Conservation (phyloP, 2,113 vertebrate genomes). For the Plestiodon gilberti region DNA sequence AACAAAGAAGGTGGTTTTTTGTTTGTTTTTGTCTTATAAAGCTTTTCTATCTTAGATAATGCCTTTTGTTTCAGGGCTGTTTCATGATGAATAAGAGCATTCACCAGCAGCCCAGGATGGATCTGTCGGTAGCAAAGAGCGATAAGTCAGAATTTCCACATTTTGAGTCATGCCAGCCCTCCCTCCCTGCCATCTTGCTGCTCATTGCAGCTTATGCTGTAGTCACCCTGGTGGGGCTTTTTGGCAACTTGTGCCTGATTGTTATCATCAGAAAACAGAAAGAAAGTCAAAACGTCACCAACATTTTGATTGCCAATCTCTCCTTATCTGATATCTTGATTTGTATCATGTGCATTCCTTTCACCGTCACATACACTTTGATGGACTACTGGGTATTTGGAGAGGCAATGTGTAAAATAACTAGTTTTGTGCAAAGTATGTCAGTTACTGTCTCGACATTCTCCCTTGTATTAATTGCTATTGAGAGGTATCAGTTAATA, state of each 20-base stretch:
- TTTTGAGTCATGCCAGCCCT: slow-evolving; percentile 69
- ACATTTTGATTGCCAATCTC: slow-evolving; percentile 76
- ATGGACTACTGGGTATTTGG: slow-evolving; percentile 83
- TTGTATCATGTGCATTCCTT: slow-evolving; percentile 76
- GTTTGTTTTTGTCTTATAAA: background rate
- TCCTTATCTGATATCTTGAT: slow-evolving; percentile 78
- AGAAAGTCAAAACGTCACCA: slow-evolving; percentile 77
- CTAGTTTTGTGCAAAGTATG: slow-evolving; percentile 73
- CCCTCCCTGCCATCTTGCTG: slow-evolving; percentile 65
- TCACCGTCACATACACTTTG: slow-evolving; percentile 75
- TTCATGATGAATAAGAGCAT: slow-evolving; percentile 60
- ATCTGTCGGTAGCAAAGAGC: slow-evolving; percentile 49
- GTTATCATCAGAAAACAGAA: slow-evolving; percentile 73
- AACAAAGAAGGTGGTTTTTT: slow-evolving; percentile 10
- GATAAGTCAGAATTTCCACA: slow-evolving; percentile 65
- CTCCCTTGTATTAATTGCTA: slow-evolving; percentile 76
- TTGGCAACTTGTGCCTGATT: slow-evolving; percentile 77
- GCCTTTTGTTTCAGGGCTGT: slow-evolving; percentile 20
- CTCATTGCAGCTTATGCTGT: slow-evolving; percentile 69
- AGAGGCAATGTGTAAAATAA: slow-evolving; percentile 76
- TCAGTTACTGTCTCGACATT: slow-evolving; percentile 78
- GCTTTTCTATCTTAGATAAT: slow-evolving; percentile 3
- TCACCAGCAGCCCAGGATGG: slow-evolving; percentile 36
- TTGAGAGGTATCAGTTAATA: slow-evolving; percentile 77
- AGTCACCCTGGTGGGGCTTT: slow-evolving; percentile 72